Evolutionary conservation across 2,797 vertebrate species (phyloP).

Genomic region (Echiichthys vipera): DNA sequence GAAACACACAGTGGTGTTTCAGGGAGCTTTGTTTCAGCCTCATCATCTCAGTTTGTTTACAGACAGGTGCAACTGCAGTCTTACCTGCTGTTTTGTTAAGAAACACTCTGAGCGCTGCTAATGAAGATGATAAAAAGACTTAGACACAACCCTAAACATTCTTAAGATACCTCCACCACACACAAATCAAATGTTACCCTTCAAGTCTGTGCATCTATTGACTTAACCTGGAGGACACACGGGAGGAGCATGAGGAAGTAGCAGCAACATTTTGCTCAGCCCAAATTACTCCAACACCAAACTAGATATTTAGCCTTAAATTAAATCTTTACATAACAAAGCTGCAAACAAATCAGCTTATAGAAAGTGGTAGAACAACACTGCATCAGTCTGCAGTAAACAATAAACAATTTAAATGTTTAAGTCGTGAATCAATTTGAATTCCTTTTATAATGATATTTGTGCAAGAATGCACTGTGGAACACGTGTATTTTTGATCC

Average conservation of each 20-base stretch:
- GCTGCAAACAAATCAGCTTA: background rate
- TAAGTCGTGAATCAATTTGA: no score
- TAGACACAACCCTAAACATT: background rate
- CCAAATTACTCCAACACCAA: background rate
- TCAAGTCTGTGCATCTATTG: background rate
- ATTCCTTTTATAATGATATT: no score
- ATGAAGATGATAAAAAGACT: slow-evolving; percentile 3
- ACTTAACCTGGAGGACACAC: background rate
- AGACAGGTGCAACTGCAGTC: background rate
- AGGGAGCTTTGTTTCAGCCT: no score
- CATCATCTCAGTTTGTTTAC: no score
- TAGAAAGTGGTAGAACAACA: background rate
- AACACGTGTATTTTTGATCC: slow-evolving; percentile 33
- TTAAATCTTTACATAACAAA: background rate
- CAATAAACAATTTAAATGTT: no score
- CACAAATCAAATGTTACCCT: background rate
- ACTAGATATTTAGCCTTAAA: background rate
- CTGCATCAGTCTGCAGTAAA: background rate
- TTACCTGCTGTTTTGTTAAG: slow-evolving; percentile 5
- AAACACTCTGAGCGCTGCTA: background rate
- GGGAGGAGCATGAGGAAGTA: no score
- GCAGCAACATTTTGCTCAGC: background rate
- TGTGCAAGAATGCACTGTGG: slow-evolving; percentile 8
- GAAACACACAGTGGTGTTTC: no score
- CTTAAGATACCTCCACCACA: background rate